phyloP scores from a whole-genome alignment of 2,113 vertebrate species.

The Stigmatopora nigra region DNA sequence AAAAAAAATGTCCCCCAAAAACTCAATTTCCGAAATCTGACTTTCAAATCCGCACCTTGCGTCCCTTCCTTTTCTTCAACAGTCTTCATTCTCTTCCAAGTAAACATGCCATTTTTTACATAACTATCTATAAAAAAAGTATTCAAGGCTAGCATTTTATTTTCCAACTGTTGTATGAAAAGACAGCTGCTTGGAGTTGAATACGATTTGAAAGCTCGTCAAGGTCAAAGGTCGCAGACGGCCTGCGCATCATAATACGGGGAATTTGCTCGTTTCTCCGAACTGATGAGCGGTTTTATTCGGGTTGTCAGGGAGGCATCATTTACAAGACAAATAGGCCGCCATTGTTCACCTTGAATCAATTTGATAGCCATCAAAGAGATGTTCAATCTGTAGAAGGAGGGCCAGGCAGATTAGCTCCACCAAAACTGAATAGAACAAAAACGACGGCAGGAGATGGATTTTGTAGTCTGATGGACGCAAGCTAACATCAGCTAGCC shows the following conservation, averaged over 20 bases:
- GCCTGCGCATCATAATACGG: background rate
- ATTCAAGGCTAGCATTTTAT: too few relatives aligned
- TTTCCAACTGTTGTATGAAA: too few relatives aligned
- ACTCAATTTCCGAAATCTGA: too few relatives aligned
- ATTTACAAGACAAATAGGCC: constrained; percentile 2
- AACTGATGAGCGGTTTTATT: constrained; percentile 1
- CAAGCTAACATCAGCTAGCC: background rate
- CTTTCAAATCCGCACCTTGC: too few relatives aligned
- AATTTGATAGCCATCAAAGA: constrained; percentile 1
- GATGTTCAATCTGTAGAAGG: constrained; percentile 1
- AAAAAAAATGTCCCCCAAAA: too few relatives aligned
- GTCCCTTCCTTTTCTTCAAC: too few relatives aligned
- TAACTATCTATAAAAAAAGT: too few relatives aligned
- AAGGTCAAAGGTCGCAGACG: background rate
- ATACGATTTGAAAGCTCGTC: background rate
- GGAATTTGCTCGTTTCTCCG: background rate
- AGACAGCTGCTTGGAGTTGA: background rate
- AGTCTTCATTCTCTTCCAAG: too few relatives aligned
- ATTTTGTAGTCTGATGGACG: background rate
- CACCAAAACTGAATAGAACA: constrained; percentile 1
- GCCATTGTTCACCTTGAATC: background rate
- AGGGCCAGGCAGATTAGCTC: background rate
- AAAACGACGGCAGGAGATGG: background rate
- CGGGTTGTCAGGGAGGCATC: background rate
- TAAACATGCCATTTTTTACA: too few relatives aligned